Percentiles rank a stretch among this genome's conserved stretches.
Conservation (phyloP, 2,797 vertebrate genomes). For the Gadopsis bispinosus region DNA sequence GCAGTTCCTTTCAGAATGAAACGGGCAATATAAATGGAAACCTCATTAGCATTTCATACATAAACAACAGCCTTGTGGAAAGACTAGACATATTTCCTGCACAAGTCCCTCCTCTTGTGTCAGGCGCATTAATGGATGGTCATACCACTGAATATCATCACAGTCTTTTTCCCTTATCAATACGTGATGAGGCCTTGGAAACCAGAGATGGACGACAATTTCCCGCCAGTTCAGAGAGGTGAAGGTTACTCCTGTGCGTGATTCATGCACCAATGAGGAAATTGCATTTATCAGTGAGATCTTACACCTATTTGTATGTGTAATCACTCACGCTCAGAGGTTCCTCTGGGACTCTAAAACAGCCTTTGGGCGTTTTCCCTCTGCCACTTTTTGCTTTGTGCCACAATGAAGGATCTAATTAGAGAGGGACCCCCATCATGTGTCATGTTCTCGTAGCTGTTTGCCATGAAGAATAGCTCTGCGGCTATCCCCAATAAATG, state of each 20-base stretch:
- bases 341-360: constrained; percentile 70
- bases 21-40: constrained; percentile 63
- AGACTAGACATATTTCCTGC: constrained; percentile 72
- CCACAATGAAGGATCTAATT: constrained; percentile 71
- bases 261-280: constrained; percentile 30
- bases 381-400: constrained; percentile 57
- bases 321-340: constrained; percentile 66
- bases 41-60: constrained; percentile 81
- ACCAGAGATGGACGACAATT: constrained; percentile 69
- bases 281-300: constrained; percentile 53
- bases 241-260: constrained; percentile 32
- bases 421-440: constrained; percentile 68
- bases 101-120: constrained; percentile 61
- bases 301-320: constrained; percentile 54
- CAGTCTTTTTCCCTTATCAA: constrained; percentile 69
- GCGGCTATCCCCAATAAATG: constrained; percentile 65
- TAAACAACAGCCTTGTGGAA: constrained; percentile 73
- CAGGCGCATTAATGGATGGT: constrained; percentile 52
- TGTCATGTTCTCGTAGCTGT: constrained; percentile 61
- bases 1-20: constrained; percentile 72
- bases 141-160: constrained; percentile 57
- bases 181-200: constrained; percentile 73
- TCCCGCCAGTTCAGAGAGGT: constrained; percentile 45
- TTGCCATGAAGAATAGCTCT: constrained; percentile 61
- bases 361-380: constrained; percentile 51